Conservation (phyloP, 2,113 vertebrate genomes). For the Pteropus alecto region DNA sequence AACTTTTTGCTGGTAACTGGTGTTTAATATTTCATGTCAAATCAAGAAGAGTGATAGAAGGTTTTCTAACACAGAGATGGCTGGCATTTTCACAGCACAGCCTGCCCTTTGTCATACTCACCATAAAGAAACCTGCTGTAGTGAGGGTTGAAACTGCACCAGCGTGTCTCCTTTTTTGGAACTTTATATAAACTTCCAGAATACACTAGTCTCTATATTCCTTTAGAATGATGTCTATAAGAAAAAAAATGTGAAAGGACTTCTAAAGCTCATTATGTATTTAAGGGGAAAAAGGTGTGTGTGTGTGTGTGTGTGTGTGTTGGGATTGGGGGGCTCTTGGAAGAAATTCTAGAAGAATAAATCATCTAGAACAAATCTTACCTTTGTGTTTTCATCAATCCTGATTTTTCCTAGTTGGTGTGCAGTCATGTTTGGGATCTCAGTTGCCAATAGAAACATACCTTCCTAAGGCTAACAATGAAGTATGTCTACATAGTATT, state of each 20-base stretch:
- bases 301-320: not conserved
- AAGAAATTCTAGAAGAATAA: constrained; percentile 77
- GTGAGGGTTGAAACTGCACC: constrained; percentile 72
- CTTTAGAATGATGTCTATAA: constrained; percentile 79
- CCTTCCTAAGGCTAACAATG: constrained; percentile 70
- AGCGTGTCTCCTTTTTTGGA: constrained; percentile 78
- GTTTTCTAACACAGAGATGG: constrained; percentile 59
- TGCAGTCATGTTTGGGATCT: constrained; percentile 75
- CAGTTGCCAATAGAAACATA: constrained; percentile 83
- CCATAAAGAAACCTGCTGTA: constrained; percentile 81
- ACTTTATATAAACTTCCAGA: constrained; percentile 75
- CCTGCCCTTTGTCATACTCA: constrained; percentile 78
- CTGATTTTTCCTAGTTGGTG: constrained; percentile 71
- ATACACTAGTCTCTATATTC: constrained; percentile 66
- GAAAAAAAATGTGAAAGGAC: constrained; percentile 73
- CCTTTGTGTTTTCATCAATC: constrained; percentile 68
- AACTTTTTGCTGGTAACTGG: constrained; percentile 82
- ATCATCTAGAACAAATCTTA: constrained; percentile 81
- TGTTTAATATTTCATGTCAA: constrained; percentile 88
- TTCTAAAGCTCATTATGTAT: constrained; percentile 81
- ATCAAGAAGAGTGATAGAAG: constrained; percentile 76
- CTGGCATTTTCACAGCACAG: constrained; percentile 64
- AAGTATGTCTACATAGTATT: constrained; percentile 78
- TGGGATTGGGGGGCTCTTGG: constrained; percentile 65
- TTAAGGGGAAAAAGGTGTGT: constrained; percentile 46